Conservation (phyloP, 2,113 vertebrate species). For the Labrus mixtus region DNA sequence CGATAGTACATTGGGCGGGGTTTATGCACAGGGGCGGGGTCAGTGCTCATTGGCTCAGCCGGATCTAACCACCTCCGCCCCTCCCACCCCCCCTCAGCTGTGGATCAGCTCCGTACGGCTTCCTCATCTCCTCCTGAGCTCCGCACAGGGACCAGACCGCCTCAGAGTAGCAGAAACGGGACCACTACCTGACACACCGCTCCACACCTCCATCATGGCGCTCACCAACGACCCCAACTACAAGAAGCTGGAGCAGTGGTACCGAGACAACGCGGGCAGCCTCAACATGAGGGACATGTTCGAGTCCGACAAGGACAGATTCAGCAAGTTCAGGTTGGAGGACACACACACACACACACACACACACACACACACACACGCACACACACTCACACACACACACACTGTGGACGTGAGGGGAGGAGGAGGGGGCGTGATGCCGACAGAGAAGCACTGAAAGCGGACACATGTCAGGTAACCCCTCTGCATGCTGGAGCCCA, state of each 20-base stretch:
- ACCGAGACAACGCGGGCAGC: slow-evolving; percentile 75
- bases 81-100: not conserved
- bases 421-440: not conserved
- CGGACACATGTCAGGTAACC: not conserved
- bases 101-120: not conserved
- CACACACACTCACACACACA: no score
- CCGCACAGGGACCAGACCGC: not conserved
- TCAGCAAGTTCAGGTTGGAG: slow-evolving; percentile 89
- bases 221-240: slow-evolving; percentile 86
- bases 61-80: not conserved
- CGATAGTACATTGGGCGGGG: not conserved
- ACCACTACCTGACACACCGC: not conserved
- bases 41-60: slow-evolving; percentile 31
- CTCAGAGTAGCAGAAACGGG: not conserved
- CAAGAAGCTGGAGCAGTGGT: slow-evolving; percentile 88
- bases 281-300: slow-evolving; percentile 91
- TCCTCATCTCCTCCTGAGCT: not conserved
- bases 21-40: not conserved
- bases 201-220: slow-evolving; percentile 81
- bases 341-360: no score
- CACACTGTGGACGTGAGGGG: no score
- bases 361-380: no score
- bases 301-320: slow-evolving; percentile 85
- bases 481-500: not conserved
- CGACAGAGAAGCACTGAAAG: not conserved